Percentiles rank a stretch among this genome's conserved stretches.
Conservation (phyloP, 2,888 invertebrate species). For the Dryocosmus kuriphilus region DNA sequence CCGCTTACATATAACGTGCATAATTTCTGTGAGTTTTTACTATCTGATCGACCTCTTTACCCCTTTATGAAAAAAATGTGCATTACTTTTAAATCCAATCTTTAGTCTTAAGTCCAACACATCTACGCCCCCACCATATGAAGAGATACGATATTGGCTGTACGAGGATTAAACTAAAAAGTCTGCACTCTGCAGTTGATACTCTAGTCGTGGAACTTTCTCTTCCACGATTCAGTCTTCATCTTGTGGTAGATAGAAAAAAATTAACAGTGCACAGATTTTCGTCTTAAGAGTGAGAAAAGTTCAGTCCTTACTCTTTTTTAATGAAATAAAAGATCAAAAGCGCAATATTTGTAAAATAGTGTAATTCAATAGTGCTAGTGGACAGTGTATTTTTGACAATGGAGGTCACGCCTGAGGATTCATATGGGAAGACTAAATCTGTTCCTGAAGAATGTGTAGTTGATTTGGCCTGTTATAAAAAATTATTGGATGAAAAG, state of each 20-base stretch:
- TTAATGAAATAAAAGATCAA: not conserved
- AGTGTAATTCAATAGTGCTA: not conserved
- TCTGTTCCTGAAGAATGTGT: not conserved
- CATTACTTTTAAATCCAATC: slow-evolving; percentile 1
- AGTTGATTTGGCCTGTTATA: slow-evolving; percentile 20
- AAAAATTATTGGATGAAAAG: slow-evolving; percentile 3
- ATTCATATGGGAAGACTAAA: slow-evolving; percentile 7
- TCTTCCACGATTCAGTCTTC: not conserved
- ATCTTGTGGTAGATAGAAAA: not conserved
- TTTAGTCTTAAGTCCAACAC: slow-evolving; percentile 2
- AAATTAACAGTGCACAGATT: not conserved
- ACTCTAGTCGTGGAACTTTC: not conserved
- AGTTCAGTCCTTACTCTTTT: not conserved
- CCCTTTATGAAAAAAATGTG: not conserved
- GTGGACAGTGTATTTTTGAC: not conserved
- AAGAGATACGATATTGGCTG: not conserved
- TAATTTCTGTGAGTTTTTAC: not conserved
- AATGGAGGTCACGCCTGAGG: slow-evolving; percentile 13
- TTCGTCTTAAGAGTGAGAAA: not conserved
- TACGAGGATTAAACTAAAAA: not conserved
- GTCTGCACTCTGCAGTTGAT: not conserved
- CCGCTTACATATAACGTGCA: not conserved
- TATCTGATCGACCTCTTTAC: not conserved
- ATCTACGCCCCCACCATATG: not conserved
- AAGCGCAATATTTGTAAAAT: not conserved